phyloP scores from a whole-genome alignment of 1,140 invertebrate genomes.

The Ostrea edulis region DNA sequence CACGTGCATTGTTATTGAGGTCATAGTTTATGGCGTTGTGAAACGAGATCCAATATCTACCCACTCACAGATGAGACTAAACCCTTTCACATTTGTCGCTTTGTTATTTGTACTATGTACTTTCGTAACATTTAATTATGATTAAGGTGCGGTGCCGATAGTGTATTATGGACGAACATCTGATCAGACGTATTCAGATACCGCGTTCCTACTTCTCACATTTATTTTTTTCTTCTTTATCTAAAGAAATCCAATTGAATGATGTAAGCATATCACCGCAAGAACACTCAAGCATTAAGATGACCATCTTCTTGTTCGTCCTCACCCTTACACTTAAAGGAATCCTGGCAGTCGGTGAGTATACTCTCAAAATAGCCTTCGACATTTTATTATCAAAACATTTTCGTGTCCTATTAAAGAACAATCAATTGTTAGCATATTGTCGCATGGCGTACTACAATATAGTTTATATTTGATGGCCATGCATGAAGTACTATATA shows the following conservation, averaged over 20 bases:
- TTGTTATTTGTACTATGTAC: background rate
- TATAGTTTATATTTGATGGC: too few relatives aligned
- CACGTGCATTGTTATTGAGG: background rate
- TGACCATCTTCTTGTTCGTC: background rate
- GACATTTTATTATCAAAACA: too few relatives aligned
- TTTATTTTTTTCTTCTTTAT: background rate
- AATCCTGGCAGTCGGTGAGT: background rate
- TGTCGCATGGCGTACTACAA: too few relatives aligned
- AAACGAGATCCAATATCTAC: background rate
- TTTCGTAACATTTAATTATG: background rate
- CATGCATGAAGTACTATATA: too few relatives aligned
- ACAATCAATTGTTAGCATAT: too few relatives aligned
- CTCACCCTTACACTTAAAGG: background rate
- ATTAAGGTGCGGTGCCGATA: background rate
- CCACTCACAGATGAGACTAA: background rate
- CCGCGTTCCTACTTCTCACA: background rate
- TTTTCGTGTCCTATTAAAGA: too few relatives aligned
- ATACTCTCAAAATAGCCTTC: background rate
- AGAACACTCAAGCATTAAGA: background rate
- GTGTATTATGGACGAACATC: background rate
- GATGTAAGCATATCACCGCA: background rate
- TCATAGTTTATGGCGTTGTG: background rate
- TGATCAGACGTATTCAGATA: background rate
- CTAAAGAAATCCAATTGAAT: background rate
- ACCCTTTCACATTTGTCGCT: too few relatives aligned